These are phyloP conservation scores for Phortica variegata DNA, from an alignment of 1,140 invertebrate genomes.

Conservation along the genomic window DNA sequence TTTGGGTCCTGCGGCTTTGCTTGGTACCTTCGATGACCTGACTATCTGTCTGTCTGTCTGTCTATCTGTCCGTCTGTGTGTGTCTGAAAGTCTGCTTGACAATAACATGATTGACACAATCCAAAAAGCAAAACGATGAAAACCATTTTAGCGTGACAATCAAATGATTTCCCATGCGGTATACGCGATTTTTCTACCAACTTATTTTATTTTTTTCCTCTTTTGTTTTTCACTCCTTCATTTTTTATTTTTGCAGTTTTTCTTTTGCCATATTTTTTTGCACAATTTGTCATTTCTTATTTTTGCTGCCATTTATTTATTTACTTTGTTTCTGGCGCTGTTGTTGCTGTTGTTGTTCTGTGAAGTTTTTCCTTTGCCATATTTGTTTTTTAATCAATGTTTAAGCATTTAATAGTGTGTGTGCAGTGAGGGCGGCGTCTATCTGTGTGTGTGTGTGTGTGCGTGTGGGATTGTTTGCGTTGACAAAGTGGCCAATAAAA, in stretches of 20 bases:
- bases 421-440: too few relatives aligned
- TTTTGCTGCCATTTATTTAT: constrained; percentile 1
- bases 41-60: too few relatives aligned
- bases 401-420: constrained; percentile 26
- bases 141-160: constrained; percentile 47
- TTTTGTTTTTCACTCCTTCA: not conserved
- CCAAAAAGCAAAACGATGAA: constrained; percentile 17
- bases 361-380: constrained; percentile 4
- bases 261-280: not conserved
- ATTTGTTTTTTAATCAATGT: constrained; percentile 16
- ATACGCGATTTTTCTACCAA: constrained; percentile 4
- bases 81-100: too few relatives aligned
- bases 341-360: not conserved
- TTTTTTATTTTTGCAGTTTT: not conserved
- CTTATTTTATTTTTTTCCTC: not conserved
- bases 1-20: too few relatives aligned
- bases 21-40: too few relatives aligned
- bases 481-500: constrained; percentile 11
- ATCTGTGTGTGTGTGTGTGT: too few relatives aligned
- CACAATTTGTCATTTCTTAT: constrained; percentile 12
- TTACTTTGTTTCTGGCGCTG: not conserved
- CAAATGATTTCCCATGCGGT: constrained; percentile 48
- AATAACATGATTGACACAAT: too few relatives aligned
- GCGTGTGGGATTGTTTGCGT: too few relatives aligned
- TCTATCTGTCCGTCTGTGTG: too few relatives aligned